phyloP scores from a whole-genome alignment of 2,888 invertebrate species.

The Pecten maximus region DNA sequence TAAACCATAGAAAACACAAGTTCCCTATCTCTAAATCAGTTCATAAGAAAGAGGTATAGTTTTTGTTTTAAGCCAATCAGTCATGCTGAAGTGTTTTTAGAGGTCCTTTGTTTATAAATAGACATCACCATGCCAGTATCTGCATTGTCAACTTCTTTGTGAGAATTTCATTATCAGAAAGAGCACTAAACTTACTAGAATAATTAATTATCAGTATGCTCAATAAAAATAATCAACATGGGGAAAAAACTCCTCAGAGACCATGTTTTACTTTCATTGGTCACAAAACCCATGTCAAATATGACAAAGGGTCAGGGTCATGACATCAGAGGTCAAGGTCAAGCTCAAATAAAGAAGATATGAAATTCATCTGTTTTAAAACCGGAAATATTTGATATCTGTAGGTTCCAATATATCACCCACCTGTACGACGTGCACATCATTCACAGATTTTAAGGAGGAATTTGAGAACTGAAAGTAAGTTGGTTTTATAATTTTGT shows the following conservation, averaged over 20 bases:
- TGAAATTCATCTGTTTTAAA: not conserved
- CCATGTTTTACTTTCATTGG: too few species aligned
- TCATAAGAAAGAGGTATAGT: not conserved
- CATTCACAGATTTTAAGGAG: not conserved
- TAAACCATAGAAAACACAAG: not conserved
- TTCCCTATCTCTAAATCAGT: not conserved
- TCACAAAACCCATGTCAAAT: too few species aligned
- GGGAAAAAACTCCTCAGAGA: too few species aligned
- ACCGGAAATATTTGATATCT: not conserved
- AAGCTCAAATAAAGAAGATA: not conserved
- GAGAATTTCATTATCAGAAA: too few species aligned
- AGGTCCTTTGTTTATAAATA: too few species aligned
- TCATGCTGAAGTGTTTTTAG: too few species aligned
- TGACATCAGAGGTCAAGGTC: not conserved
- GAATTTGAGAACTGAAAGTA: not conserved
- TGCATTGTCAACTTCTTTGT: too few species aligned
- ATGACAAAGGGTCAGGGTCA: not conserved
- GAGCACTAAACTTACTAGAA: too few species aligned
- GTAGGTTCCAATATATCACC: not conserved
- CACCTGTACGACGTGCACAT: conserved; percentile 2
- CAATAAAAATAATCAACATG: too few species aligned
- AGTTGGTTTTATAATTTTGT: not conserved
- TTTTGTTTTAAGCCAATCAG: not conserved
- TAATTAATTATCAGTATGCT: too few species aligned
- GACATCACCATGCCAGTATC: too few species aligned